Evolutionary conservation across 37 sponge, comb jelly and placozoan genomes (phyloP).

Genomic region (Corticium candelabrum): DNA sequence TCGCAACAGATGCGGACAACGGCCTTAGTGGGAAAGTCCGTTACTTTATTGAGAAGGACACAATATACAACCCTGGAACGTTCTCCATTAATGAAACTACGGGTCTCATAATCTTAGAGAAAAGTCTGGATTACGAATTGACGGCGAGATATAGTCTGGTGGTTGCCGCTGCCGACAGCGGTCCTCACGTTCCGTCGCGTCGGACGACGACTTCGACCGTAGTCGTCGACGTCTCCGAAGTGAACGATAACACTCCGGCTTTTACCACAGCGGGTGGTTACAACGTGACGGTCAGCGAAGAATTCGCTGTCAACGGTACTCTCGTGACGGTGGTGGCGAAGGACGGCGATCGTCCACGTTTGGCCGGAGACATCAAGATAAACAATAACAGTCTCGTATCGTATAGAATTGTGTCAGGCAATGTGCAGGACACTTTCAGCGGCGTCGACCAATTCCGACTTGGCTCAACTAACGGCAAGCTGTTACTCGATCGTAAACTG

Average conservation of each 20-base stretch:
- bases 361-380: neutral
- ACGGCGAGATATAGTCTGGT: neutral
- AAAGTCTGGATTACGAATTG: neutral
- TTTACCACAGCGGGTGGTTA: neutral
- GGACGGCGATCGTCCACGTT: neutral
- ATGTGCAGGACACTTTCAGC: neutral
- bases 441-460: neutral
- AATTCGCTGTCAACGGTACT: neutral
- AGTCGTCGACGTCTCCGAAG: neutral
- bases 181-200: neutral
- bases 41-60: neutral
- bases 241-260: neutral
- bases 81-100: neutral
- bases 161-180: neutral
- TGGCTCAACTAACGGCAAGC: neutral
- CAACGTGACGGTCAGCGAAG: conserved; percentile 1
- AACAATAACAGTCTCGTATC: neutral
- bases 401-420: neutral
- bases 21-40: neutral
- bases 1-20: neutral
- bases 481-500: neutral
- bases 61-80: neutral
- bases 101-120: neutral
- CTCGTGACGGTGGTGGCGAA: neutral
- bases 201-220: neutral